These are phyloP conservation scores for Molossus molossus DNA, from an alignment of 2,797 vertebrate genomes.

Conservation along the genomic window DNA sequence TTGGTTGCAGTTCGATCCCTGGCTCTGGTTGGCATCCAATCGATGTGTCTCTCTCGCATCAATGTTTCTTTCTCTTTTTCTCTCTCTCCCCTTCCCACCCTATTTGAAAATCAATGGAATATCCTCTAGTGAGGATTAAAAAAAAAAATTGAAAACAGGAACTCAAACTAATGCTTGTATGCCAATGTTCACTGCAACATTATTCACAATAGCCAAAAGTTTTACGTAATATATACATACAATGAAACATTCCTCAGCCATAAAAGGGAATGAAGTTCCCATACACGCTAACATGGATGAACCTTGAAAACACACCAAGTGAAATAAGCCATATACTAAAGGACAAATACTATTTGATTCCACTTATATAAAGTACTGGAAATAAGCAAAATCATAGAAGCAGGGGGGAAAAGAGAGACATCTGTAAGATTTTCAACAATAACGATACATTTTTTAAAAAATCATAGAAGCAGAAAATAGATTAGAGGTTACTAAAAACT, in stretches of 20 bases:
- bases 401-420: background rate
- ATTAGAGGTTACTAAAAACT: background rate
- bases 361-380: background rate
- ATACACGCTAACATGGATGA: background rate
- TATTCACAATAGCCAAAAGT: constrained; percentile 32
- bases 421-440: too few species aligned
- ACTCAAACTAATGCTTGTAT: background rate
- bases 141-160: background rate
- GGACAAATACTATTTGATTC: background rate
- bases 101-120: too few species aligned
- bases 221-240: background rate
- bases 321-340: constrained; percentile 13
- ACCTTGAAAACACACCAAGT: background rate
- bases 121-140: too few species aligned
- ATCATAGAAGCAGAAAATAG: background rate
- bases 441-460: background rate
- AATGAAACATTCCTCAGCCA: constrained; percentile 11
- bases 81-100: too few species aligned
- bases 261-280: constrained; percentile 37
- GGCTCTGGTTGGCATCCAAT: too few species aligned
- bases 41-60: too few species aligned
- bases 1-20: too few species aligned
- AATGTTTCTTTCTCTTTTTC: too few species aligned
- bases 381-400: constrained; percentile 42
- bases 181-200: background rate